Percentiles rank a stretch among this genome's conserved stretches.
Evolutionary conservation across 2,113 vertebrate species (phyloP).

Genomic region (Microcebus jonahi): DNA sequence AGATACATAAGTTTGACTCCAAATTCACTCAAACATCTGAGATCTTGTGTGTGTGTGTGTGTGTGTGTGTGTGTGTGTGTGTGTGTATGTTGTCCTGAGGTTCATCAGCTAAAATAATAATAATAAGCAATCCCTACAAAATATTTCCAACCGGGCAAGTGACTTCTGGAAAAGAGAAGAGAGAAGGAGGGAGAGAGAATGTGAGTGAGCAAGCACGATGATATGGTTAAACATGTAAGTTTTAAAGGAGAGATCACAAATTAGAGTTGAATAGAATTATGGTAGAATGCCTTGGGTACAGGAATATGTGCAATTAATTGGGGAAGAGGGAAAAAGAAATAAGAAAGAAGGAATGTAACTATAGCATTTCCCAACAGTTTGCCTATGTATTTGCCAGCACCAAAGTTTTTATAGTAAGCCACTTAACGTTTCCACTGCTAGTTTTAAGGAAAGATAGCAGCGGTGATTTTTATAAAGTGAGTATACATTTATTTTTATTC

Average conservation of each 20-base stretch:
- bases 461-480: slow-evolving; percentile 66
- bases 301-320: not conserved
- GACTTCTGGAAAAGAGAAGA: not conserved
- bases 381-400: slow-evolving; percentile 71
- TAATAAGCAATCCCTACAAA: not conserved
- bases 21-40: slow-evolving; percentile 60
- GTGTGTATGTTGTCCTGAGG: slow-evolving; percentile 48
- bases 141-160: slow-evolving; percentile 48
- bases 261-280: not conserved
- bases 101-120: slow-evolving; percentile 32
- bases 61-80: not conserved
- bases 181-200: not conserved
- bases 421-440: slow-evolving; percentile 65
- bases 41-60: not conserved
- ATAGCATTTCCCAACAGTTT: slow-evolving; percentile 58
- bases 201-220: not conserved
- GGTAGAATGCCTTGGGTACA: slow-evolving; percentile 23
- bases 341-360: slow-evolving; percentile 48
- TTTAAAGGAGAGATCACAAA: slow-evolving; percentile 27
- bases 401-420: slow-evolving; percentile 73
- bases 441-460: slow-evolving; percentile 5
- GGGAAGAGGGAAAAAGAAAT: not conserved
- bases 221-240: not conserved
- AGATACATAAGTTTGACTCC: slow-evolving; percentile 34
- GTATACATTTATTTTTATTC: slow-evolving; percentile 55